A percentile compares a stretch with the other conserved stretches of the same genome.
Evolutionary conservation across 2,113 vertebrate genomes (phyloP).

Genomic region (Tenebrosternarchus preto): DNA sequence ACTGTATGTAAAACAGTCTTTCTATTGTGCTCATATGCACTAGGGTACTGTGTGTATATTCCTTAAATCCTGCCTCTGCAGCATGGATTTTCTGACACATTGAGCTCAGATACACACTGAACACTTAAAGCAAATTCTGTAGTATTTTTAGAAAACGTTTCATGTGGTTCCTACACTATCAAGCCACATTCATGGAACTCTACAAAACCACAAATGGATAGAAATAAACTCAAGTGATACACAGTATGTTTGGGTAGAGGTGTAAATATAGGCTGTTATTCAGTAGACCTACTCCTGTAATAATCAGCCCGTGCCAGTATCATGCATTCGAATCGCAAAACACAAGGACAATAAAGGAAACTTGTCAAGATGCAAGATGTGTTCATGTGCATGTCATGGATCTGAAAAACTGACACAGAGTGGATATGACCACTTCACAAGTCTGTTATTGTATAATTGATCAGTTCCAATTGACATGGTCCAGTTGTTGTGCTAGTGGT

Average conservation of each 20-base stretch:
- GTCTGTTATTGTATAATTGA: neutral
- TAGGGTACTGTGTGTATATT: neutral
- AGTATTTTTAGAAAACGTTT: too few relatives aligned
- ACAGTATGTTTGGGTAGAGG: neutral
- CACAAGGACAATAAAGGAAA: neutral
- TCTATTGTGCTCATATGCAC: neutral
- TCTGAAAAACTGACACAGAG: neutral
- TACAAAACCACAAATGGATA: neutral
- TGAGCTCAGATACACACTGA: neutral
- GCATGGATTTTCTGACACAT: neutral
- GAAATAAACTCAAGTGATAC: neutral
- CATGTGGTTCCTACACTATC: too few relatives aligned
- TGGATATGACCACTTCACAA: neutral
- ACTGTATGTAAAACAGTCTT: neutral
- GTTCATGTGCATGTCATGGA: neutral
- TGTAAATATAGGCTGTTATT: neutral
- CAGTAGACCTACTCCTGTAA: neutral
- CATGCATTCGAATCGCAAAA: neutral
- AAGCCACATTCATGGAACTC: too few relatives aligned
- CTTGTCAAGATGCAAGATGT: neutral
- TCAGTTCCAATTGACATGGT: neutral
- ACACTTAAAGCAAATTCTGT: neutral
- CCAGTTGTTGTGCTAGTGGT: neutral
- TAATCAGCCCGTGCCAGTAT: neutral
- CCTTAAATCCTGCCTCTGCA: neutral